phyloP scores from a whole-genome alignment of 2,888 invertebrate genomes.

The Microctonus aethiopoides region DNA sequence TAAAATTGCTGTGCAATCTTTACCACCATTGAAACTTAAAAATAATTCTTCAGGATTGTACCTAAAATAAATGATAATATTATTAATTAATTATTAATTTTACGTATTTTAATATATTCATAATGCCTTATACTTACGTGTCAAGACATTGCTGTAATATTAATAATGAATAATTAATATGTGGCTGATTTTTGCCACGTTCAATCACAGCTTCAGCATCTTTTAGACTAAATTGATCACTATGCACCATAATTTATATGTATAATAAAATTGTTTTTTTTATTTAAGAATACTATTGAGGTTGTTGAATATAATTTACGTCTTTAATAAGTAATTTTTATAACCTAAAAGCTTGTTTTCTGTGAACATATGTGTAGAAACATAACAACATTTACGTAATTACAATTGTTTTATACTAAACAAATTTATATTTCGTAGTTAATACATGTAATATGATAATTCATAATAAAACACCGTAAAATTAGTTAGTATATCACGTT shows the following conservation, averaged over 20 bases:
- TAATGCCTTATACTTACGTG: conserved; percentile 45
- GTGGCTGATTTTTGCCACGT: conserved; percentile 42
- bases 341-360: background rate
- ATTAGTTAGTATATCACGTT: background rate
- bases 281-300: background rate
- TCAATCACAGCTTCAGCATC: conserved; percentile 50
- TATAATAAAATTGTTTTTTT: background rate
- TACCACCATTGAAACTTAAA: conserved; percentile 97
- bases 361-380: background rate
- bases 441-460: background rate
- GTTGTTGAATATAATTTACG: background rate
- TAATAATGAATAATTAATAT: conserved; percentile 52
- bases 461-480: background rate
- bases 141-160: conserved; percentile 58
- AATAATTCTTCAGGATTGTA: conserved; percentile 83
- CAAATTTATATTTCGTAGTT: background rate
- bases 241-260: conserved; percentile 37
- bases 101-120: too few species aligned
- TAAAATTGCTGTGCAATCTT: conserved; percentile 95
- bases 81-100: background rate
- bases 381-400: background rate
- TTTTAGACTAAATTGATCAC: conserved; percentile 45
- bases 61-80: conserved; percentile 66
- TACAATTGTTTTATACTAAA: background rate
- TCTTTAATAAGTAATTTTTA: background rate